Evolutionary conservation across 2,113 vertebrate species (phyloP).

Genomic region (Leiothrix lutea): DNA sequence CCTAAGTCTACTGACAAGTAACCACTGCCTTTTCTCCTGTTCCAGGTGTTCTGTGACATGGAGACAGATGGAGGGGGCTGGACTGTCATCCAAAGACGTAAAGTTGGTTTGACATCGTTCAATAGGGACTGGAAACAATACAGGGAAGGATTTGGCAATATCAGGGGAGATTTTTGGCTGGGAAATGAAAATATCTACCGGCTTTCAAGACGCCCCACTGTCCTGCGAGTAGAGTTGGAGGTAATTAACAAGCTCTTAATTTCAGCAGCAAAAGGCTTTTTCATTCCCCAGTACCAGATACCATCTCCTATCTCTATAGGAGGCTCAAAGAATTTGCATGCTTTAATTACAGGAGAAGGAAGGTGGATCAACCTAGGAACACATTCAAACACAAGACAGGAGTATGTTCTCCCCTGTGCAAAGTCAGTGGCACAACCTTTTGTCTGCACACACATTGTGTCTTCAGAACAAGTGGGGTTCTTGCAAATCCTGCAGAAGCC

Average conservation of each 20-base stretch:
- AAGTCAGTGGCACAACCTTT: background rate
- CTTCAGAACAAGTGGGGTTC: accelerated
- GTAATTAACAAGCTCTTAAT: conserved; percentile 57
- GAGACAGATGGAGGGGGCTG: conserved; percentile 91
- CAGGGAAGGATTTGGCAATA: conserved; percentile 89
- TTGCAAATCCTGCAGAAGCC: background rate
- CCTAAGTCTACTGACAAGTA: background rate
- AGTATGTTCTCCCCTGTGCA: background rate
- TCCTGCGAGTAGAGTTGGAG: conserved; percentile 91
- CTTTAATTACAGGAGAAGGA: background rate
- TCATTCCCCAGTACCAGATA: background rate
- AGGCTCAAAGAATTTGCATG: background rate
- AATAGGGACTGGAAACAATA: conserved; percentile 94
- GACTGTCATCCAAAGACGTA: conserved; percentile 94
- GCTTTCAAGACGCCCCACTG: conserved; percentile 86
- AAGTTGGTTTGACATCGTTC: conserved; percentile 90
- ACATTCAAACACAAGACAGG: background rate
- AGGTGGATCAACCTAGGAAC: background rate
- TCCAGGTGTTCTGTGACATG: conserved; percentile 95
- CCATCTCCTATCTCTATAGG: background rate
- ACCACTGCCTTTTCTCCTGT: background rate
- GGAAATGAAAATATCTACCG: conserved; percentile 94
- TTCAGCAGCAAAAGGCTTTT: background rate
- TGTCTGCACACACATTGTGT: background rate
- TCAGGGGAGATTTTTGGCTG: conserved; percentile 95